These are phyloP conservation scores for Glaucidium brasilianum DNA, from an alignment of 2,113 vertebrate genomes.

Conservation along the genomic window DNA sequence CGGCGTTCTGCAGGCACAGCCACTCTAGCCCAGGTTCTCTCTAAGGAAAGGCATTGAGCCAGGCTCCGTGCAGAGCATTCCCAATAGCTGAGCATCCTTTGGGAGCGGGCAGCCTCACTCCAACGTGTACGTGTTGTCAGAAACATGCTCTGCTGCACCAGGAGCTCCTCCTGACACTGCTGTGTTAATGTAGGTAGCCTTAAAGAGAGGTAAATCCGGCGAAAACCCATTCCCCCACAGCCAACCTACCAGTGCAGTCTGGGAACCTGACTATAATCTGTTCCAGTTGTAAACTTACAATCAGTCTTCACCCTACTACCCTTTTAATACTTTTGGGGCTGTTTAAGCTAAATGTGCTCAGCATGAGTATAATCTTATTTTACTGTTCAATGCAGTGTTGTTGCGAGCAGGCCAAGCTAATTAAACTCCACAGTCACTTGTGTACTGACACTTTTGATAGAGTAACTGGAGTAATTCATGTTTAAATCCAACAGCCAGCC, in stretches of 20 bases:
- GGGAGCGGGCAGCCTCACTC: not conserved
- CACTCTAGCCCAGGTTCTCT: not conserved
- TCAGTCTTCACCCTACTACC: not conserved
- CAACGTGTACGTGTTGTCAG: rapidly evolving
- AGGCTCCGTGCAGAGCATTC: not conserved
- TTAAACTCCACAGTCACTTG: not conserved
- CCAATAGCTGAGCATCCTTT: rapidly evolving
- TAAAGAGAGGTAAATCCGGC: not conserved
- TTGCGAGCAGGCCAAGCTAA: not conserved
- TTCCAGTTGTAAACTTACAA: not conserved
- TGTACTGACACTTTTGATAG: not conserved
- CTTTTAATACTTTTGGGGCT: not conserved
- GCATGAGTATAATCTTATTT: not conserved
- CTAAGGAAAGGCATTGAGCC: not conserved
- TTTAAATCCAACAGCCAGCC: not conserved
- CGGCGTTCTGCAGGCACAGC: not conserved
- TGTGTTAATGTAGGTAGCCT: not conserved
- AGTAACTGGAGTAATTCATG: not conserved
- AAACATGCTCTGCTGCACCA: not conserved
- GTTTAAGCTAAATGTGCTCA: not conserved
- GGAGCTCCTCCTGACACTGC: not conserved
- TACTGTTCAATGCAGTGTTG: not conserved
- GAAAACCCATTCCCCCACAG: not conserved
- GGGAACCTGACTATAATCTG: not conserved
- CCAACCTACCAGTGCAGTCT: not conserved